Base-by-base conservation (phyloP, 2,888 invertebrate species). In the Xestoiulus laeticollis region DNA sequence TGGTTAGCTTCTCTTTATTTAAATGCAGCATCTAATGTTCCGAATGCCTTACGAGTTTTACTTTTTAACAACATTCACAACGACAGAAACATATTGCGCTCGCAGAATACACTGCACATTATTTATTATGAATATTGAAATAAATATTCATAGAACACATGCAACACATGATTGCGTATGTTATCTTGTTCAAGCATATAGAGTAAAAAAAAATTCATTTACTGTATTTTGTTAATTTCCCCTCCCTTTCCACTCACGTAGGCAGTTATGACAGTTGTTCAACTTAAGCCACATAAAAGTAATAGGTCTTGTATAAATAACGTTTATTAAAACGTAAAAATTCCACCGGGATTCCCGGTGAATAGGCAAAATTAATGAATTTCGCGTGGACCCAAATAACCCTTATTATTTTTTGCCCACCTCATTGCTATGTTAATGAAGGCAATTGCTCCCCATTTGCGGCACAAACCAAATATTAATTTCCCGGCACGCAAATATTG, bases 381-480 rank as follows among this genome's bases (percentile, higher is more conserved):
- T 68, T 22, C 68, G 12, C 14, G 68, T 26, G 26, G 12, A 26
- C 26, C 10, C n/a, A n/a, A 59, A 59, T 59, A 59, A 59, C 59
- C 59, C 59, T 6, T 19, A 59, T 59, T 26, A 22, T 44, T 16
- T 48, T 68, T 68, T 26, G 68, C 68, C 68, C 26, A 10, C 26
- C 68, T 68, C 26, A 26, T 26, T 68, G 68, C 68, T 26, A 26
- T 68, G 68, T 68, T 68, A 68, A 68, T 68, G n/a, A 68, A 68
- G 68, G 68, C 68, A 68, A 68, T 68, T 68, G n/a, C 68, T 68
- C 22, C 68, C 68, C 68, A 68, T 68, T 68, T 68, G 68, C 68
- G 68, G n/a, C 68, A 26, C 68, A 68, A 68, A 68, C 22, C 68
- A 68, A 68, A 68, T 68, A 68, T 68, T 68, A 68, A 68, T 68